phyloP scores from a whole-genome alignment of 2,113 vertebrate species.

The Urocitellus parryii region DNA sequence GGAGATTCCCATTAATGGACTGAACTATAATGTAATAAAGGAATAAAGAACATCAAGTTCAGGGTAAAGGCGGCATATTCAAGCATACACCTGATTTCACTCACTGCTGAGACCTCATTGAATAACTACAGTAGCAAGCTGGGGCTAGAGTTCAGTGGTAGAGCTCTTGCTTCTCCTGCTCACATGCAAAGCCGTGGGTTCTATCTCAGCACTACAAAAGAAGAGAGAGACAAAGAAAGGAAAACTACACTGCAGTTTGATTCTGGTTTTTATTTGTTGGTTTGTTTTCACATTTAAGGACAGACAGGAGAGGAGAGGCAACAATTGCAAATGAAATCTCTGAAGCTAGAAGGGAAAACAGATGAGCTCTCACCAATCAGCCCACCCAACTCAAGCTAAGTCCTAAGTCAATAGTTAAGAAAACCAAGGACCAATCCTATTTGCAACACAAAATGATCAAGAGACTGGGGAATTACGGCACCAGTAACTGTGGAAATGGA shows the following conservation, averaged over 20 bases:
- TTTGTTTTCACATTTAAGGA: neutral
- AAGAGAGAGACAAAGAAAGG: neutral
- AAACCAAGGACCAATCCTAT: slow-evolving; percentile 19
- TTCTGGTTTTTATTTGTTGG: neutral
- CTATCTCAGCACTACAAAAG: neutral
- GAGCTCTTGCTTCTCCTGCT: neutral
- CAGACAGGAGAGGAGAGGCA: neutral
- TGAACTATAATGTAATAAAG: neutral
- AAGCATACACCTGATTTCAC: slow-evolving; percentile 6
- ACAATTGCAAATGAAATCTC: neutral
- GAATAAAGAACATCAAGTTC: neutral
- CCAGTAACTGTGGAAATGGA: neutral
- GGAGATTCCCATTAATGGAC: neutral
- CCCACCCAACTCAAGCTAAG: neutral
- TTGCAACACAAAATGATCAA: slow-evolving; percentile 8
- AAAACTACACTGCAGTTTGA: neutral
- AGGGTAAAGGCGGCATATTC: neutral
- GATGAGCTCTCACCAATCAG: neutral
- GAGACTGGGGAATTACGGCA: neutral
- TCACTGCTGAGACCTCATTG: neutral
- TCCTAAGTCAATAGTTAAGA: neutral
- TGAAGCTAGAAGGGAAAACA: neutral
- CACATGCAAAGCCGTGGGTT: neutral
- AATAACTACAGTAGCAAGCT: neutral
- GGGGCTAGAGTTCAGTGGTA: neutral